Conservation (phyloP, 2,888 invertebrate genomes). For the Craniophora ligustri region DNA sequence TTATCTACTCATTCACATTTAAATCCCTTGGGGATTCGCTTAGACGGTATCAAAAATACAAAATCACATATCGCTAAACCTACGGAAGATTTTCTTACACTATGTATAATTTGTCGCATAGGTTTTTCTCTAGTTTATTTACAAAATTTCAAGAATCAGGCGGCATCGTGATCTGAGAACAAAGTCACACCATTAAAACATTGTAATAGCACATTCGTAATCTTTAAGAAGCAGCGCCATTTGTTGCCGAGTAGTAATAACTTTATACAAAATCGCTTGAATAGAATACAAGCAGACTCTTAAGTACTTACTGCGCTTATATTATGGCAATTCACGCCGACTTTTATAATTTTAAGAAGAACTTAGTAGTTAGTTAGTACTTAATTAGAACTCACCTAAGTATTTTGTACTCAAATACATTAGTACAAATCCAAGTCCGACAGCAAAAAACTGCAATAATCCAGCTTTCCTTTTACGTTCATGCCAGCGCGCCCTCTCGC, state of each 20-base stretch:
- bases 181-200: too few relatives aligned
- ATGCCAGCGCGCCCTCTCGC: constrained; percentile 93
- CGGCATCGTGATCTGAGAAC: constrained; percentile 73
- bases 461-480: constrained; percentile 89
- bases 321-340: too few relatives aligned
- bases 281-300: too few relatives aligned
- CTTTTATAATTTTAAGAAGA: too few relatives aligned
- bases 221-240: constrained; percentile 17
- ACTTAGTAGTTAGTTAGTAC: too few relatives aligned
- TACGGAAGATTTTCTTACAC: constrained; percentile 8
- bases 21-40: constrained; percentile 31
- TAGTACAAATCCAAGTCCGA: constrained; percentile 88
- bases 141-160: constrained; percentile 26
- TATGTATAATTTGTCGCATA: constrained; percentile 6
- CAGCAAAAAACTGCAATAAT: constrained; percentile 89
- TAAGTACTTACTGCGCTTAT: too few relatives aligned
- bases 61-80: constrained; percentile 10
- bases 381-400: constrained; percentile 88
- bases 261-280: too few relatives aligned
- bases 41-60: constrained; percentile 39
- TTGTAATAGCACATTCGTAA: background rate
- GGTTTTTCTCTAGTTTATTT: background rate
- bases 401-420: constrained; percentile 90
- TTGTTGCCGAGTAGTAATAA: constrained; percentile 26
- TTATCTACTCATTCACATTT: constrained; percentile 30